Percentiles rank a stretch among this genome's conserved stretches.
Evolutionary conservation across 2,888 invertebrate species (phyloP).

Genomic region (Lissocephala sabroskyi): DNA sequence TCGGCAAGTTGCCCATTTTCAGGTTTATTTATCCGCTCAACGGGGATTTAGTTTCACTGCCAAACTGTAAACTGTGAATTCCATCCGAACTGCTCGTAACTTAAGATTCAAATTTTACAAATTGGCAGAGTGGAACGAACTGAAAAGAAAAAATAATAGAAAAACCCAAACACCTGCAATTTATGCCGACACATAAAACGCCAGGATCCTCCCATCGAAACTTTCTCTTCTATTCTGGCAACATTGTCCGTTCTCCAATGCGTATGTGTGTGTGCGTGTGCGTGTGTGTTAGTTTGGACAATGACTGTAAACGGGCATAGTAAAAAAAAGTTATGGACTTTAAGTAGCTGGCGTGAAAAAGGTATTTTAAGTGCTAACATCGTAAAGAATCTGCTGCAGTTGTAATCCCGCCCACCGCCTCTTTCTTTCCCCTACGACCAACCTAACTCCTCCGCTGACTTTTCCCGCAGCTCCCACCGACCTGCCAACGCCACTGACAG

Average conservation of each 20-base stretch:
- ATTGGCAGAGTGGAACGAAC: too few species aligned
- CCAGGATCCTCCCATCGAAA: too few species aligned
- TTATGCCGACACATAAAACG: slow-evolving; percentile 40
- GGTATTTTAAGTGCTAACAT: slow-evolving; percentile 19
- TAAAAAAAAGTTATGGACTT: slow-evolving; percentile 57
- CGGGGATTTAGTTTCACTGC: too few species aligned
- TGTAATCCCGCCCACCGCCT: background rate
- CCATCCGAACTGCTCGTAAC: too few species aligned
- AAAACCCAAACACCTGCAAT: slow-evolving; percentile 33
- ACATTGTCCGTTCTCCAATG: too few species aligned
- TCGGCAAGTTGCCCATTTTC: too few species aligned
- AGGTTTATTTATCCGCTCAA: too few species aligned
- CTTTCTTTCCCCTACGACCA: background rate
- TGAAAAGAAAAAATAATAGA: too few species aligned
- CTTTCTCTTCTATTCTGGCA: too few species aligned
- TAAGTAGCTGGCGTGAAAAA: slow-evolving; percentile 44
- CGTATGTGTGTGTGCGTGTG: background rate
- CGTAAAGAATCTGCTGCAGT: slow-evolving; percentile 25
- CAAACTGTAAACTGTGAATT: too few species aligned
- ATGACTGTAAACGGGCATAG: slow-evolving; percentile 26
- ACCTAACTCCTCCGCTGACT: background rate
- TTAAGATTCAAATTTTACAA: too few species aligned
- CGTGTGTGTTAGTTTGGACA: slow-evolving; percentile 3
- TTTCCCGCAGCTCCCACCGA: background rate
- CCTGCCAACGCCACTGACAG: too few species aligned